Percentiles rank a stretch among this genome's conserved stretches.
Evolutionary conservation across 2,797 vertebrate species (phyloP).

Genomic region (Graptemys geographica): DNA sequence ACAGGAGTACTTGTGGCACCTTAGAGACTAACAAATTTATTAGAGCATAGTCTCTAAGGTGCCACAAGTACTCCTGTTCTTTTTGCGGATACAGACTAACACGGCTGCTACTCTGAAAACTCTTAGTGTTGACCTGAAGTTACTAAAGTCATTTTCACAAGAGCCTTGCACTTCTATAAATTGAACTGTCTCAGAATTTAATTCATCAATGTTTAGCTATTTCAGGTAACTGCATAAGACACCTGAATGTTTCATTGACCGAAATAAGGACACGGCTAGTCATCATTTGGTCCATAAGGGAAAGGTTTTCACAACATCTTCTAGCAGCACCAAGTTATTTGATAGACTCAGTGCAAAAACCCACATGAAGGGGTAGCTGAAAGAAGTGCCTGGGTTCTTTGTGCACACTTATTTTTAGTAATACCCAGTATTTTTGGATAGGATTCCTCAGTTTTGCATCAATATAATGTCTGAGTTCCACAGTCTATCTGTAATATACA

Average conservation of each 20-base stretch:
- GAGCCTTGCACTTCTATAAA: neutral
- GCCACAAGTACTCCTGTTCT: no score
- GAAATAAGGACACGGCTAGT: neutral
- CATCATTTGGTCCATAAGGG: neutral
- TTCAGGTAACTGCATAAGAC: neutral
- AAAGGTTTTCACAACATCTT: neutral
- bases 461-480: neutral
- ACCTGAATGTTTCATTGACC: neutral
- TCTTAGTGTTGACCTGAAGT: neutral
- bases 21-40: no score
- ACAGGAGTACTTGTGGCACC: no score
- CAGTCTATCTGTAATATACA: no score
- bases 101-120: no score
- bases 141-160: neutral
- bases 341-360: neutral
- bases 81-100: no score
- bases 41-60: no score
- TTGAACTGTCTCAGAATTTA: neutral
- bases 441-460: neutral
- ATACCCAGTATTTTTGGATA: neutral
- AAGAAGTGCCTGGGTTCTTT: neutral
- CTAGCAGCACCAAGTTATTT: neutral
- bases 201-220: neutral
- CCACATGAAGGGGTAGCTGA: rapidly evolving
- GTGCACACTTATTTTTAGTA: neutral